Evolutionary conservation across 2,113 vertebrate species (phyloP), one percentile per base, ranked within the genome.

Genomic region (Amphilophus citrinellus): DNA sequence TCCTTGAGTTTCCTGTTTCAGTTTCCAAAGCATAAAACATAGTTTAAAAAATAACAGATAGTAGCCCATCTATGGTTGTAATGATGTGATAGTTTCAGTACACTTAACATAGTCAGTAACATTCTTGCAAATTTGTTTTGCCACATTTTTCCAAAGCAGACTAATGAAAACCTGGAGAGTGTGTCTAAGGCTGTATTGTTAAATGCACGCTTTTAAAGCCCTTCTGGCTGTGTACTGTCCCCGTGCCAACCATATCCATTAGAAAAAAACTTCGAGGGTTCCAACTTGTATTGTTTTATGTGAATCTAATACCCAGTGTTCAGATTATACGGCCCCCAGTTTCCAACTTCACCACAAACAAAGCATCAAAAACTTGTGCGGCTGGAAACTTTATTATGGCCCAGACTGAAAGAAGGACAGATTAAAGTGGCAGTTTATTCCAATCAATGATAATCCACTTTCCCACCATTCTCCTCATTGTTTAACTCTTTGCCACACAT

Each of bases 61-160:
- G 86, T 84, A 82, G 81, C 76, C 79, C 66, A 58, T 63, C 27
- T 84, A 78, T 76, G 11, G 61, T 82, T 78, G 84, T 66, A 59
- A 85, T 68, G 61, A 50, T 20, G 22, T 66, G 83, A 66, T 75
- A 32, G 61, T 91, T 92, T 91, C 90, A 92, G 63, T 75, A 44
- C 68, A 66, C 56, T 87, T 82, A 88, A 90, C n/a, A 80, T 89
- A 90, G 92, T 65, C 24, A 77, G 32, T 83, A 82, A 91, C 88
- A 84, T 85, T 88, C 80, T 91, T 86, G 79, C 81, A 86, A 93
- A 96, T 93, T 93, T 95, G 92, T 95, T 89, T 89, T 88, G 84
- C 86, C 79, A 79, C 76, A 91, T 89, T 93, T 95, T 95, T 94
- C 91, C 93, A 94, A 91, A 91, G 85, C 80, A 80, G 78, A 32